These are phyloP conservation scores for Hippolais icterina DNA, from an alignment of 2,113 vertebrate species.

Conservation along the genomic window DNA sequence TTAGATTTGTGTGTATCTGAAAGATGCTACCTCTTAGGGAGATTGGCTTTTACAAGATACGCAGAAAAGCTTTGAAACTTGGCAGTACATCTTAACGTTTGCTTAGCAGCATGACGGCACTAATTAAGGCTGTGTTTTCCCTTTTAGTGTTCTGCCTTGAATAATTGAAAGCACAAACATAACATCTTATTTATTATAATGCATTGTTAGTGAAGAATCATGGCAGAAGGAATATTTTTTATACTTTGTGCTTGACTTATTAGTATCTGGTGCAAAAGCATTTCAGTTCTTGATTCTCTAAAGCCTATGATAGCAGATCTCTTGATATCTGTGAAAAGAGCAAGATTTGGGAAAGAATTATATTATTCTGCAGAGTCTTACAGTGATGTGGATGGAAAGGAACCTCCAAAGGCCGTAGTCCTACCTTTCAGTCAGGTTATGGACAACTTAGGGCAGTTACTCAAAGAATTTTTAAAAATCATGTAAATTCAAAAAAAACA, in stretches of 20 bases:
- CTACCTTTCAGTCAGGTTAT: background rate
- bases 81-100: constrained; percentile 40
- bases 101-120: background rate
- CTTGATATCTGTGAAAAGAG: background rate
- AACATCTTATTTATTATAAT: background rate
- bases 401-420: background rate
- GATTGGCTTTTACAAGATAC: constrained; percentile 19
- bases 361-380: background rate
- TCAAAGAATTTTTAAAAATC: background rate
- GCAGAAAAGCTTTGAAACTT: constrained; percentile 34
- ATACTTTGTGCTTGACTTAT: background rate
- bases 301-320: background rate
- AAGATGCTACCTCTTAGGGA: constrained; percentile 21
- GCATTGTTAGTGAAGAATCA: background rate
- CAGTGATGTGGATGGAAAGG: background rate
- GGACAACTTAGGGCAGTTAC: background rate
- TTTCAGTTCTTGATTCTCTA: background rate
- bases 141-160: background rate
- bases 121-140: background rate
- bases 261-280: background rate
- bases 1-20: constrained; percentile 56
- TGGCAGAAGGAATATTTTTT: background rate
- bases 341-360: background rate
- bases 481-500: background rate
- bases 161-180: background rate